phyloP scores from a whole-genome alignment of 2,113 vertebrate species.

The Alces alces region DNA sequence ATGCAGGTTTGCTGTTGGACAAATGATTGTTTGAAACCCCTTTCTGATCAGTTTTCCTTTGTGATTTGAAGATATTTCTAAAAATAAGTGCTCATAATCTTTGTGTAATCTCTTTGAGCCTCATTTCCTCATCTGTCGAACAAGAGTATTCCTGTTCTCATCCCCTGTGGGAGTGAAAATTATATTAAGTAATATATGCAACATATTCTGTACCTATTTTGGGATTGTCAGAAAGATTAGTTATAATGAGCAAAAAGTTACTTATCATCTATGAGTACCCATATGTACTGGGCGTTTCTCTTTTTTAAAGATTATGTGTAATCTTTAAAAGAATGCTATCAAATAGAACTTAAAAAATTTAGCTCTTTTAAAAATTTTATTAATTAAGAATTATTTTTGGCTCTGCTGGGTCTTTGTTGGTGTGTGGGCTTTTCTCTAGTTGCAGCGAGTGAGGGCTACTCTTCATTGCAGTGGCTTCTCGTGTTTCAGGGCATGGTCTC shows the following conservation, averaged over 20 bases:
- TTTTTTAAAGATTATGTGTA: neutral
- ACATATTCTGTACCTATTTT: neutral
- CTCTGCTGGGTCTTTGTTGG: neutral
- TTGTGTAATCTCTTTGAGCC: neutral
- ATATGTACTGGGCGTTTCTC: neutral
- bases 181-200: neutral
- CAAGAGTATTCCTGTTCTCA: neutral
- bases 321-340: neutral
- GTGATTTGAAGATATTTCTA: neutral
- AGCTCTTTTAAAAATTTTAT: neutral
- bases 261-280: neutral
- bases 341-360: neutral
- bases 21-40: neutral
- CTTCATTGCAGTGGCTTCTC: neutral
- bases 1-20: neutral
- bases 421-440: neutral
- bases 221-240: neutral
- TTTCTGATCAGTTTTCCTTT: neutral
- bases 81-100: neutral
- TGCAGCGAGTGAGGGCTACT: fast-evolving
- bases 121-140: neutral
- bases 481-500: neutral
- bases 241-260: neutral
- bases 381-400: neutral
- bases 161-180: neutral